Evolutionary conservation across 2,113 vertebrate species (phyloP).

Genomic region (Catharus fuscescens): DNA sequence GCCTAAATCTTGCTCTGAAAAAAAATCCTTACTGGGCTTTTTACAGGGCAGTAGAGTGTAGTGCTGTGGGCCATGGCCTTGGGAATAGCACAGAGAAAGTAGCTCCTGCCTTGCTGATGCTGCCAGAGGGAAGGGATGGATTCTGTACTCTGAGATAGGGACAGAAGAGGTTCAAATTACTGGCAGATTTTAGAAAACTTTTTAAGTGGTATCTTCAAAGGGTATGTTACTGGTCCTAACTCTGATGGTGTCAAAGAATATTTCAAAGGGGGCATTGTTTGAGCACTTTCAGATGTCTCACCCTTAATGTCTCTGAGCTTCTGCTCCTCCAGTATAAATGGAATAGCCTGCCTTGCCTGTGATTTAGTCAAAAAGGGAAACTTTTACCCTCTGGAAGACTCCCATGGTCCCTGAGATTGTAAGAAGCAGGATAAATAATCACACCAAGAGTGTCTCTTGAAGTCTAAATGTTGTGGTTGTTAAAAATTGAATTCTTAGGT

Average conservation of each 20-base stretch:
- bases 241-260: slow-evolving; percentile 45
- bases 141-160: background rate
- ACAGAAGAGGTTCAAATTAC: slow-evolving; percentile 33
- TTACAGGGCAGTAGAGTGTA: background rate
- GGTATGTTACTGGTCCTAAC: background rate
- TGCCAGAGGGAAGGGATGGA: background rate
- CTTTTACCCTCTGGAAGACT: background rate
- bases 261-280: slow-evolving; percentile 40
- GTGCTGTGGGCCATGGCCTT: background rate
- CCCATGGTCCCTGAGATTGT: background rate
- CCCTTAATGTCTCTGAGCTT: slow-evolving; percentile 25
- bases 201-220: slow-evolving; percentile 54
- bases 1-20: background rate
- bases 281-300: slow-evolving; percentile 45
- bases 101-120: background rate
- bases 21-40: background rate
- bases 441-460: background rate
- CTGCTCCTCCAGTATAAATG: background rate
- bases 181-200: slow-evolving; percentile 45
- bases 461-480: background rate
- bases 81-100: background rate
- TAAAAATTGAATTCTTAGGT: background rate
- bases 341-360: background rate
- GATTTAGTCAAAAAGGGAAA: background rate
- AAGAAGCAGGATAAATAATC: background rate